Evolutionary conservation across 2,888 invertebrate genomes (phyloP), one percentile per base, ranked within the genome.

Genomic region (Limnephilus rhombicus): DNA sequence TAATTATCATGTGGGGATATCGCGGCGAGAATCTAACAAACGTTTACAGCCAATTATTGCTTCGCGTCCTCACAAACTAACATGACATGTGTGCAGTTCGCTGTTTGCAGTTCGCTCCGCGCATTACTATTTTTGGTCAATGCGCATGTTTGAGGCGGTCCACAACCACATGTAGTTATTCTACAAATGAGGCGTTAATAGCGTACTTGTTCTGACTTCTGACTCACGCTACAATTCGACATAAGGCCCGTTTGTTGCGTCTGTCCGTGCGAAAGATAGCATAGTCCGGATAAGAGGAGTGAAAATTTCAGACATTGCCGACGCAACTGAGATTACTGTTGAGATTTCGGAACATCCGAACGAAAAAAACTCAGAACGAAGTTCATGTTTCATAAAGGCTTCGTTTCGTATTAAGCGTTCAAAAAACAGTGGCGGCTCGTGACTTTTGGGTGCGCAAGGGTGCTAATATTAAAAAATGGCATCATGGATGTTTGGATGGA

Each of bases 61-160:
- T 89, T 89, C 7, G 37, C 37, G 80, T 89, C 68, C 68, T 68
- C 68, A 68, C 68, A 68, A 68, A 24, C 68, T n/a, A 89, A 5
- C 88, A 31, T 13, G 53, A 89, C 88, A 80, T 80, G 88, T 89
- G 88, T 80, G 88, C 88, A 89, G 37, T 89, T 80, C 80, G 88
- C 88, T 34, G 68, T 80, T 68, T 68, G 88, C 88, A 88, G 24
- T 88, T 80, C 80, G 88, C 88, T 80, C 88, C 41, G 88, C 68
- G 80, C 80, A 89, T 80, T 89, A 80, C 88, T 89, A 80, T 89
- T 89, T 89, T 89, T 89, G 88, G 88, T 89, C 88, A 89, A 80
- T 80, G 88, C 80, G 80, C 37, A 80, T 53, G 53, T 53, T 49
- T 87, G 34, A 87, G 53, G 45, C 31, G 87, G 87, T 87, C 53